Conservation (phyloP, 2,113 vertebrate genomes). For the Chamaea fasciata region DNA sequence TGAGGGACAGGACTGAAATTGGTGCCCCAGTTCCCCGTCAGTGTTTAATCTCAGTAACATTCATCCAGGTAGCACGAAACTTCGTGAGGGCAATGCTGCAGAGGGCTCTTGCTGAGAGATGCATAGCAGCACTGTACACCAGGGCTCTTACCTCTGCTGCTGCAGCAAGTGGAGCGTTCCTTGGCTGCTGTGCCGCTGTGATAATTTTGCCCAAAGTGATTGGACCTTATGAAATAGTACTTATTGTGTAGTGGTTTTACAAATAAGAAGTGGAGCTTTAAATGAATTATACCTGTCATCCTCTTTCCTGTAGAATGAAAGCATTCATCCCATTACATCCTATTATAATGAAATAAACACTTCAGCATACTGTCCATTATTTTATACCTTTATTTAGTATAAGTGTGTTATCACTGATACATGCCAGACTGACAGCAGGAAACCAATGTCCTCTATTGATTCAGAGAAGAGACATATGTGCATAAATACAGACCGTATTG, state of each 20-base stretch:
- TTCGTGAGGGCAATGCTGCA: background rate
- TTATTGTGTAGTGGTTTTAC: constrained; percentile 13
- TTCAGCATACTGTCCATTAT: background rate
- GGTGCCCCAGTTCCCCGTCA: background rate
- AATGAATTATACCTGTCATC: constrained; percentile 51
- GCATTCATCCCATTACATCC: background rate
- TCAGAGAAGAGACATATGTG: background rate
- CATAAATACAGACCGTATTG: background rate
- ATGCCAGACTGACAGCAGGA: constrained; percentile 14
- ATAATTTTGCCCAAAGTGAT: background rate
- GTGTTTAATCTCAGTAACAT: background rate
- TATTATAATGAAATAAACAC: constrained; percentile 20
- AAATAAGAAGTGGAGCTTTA: constrained; percentile 43
- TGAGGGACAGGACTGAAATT: background rate
- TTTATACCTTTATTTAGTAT: constrained; percentile 26
- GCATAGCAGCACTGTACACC: rapidly evolving
- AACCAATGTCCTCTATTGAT: background rate
- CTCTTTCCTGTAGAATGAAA: constrained; percentile 40
- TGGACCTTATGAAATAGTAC: background rate
- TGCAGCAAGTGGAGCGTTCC: background rate
- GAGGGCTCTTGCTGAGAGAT: background rate
- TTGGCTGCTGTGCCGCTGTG: background rate
- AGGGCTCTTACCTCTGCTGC: background rate
- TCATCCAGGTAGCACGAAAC: background rate
- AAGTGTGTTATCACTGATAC: constrained; percentile 28